Evolutionary conservation across 2,888 invertebrate species (phyloP), one percentile per base, ranked within the genome.

Genomic region (Watsonalla cultraria): DNA sequence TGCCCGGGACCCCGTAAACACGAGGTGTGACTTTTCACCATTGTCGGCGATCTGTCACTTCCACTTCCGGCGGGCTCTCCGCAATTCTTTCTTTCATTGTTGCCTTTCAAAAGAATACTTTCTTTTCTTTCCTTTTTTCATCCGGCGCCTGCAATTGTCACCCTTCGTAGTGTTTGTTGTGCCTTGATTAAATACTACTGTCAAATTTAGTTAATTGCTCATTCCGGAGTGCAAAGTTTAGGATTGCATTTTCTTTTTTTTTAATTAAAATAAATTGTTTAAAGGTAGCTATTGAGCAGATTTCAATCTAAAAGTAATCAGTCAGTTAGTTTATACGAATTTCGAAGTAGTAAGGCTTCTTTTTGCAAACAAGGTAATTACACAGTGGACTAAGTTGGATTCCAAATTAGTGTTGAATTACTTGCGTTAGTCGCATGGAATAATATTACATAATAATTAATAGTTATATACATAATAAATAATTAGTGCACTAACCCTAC

Each of bases 11-110:
- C 68, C 84, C 84, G 88, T 86, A 86, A 89, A 87, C 90, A 88
- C 83, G 88, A 89, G 88, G 90, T 90, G 90, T 90, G 89, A 90
- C 89, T 89, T 90, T 83, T 77, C 81, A 82, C 87, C 88, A 86
- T 86, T 84, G 87, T 82, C 84, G 83, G 76, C 81, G 85, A 88
- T 90, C 90, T 90, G 90, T 90, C 90, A 90, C 83, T 85, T 84
- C 81, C 90, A 90, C 74, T 89, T 90, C 90, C 90, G 84, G 53
- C 57, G 68, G 60, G 77, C 82, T 79, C 78, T 74, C 70, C 69
- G 74, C 73, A 74, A 81, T 83, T 86, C 80, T 83, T 82, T 81
- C 72, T 78, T 73, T 84, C 79, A 84, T 90, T 90, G 89, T 90
- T 87, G 87, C 87, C 80, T 75, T 80, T 84, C 79, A 82, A 89